A percentile compares a stretch with the other conserved stretches of the same genome.
Conservation (phyloP, 2,113 vertebrate genomes). For the Daboia siamensis region DNA sequence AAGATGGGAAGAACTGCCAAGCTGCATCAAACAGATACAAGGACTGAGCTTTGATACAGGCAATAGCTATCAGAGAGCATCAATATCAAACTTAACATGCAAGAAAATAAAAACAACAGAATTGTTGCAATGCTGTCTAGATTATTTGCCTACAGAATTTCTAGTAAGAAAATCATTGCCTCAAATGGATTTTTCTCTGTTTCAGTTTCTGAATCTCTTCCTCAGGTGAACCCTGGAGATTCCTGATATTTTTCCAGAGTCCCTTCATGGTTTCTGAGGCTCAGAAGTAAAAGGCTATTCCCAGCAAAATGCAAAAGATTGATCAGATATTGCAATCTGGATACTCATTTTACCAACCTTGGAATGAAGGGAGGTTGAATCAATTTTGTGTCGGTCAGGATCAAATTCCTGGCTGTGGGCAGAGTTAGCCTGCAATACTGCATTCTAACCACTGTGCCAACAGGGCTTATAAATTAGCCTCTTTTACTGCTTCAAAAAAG, state of each 20-base stretch:
- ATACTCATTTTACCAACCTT: background rate
- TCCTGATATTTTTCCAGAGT: background rate
- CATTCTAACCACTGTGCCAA: background rate
- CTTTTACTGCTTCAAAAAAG: background rate
- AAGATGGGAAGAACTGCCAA: background rate
- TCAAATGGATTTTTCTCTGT: background rate
- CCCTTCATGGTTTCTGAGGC: background rate
- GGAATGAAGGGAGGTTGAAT: background rate
- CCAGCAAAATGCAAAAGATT: background rate
- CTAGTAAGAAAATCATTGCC: background rate
- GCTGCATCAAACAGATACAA: background rate
- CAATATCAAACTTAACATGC: background rate
- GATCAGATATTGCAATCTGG: background rate
- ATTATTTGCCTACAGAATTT: background rate
- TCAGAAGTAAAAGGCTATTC: background rate
- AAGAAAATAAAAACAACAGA: background rate
- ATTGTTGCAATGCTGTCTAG: background rate
- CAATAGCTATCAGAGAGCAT: background rate
- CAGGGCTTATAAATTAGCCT: background rate
- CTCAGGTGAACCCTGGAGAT: background rate
- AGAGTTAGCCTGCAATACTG: background rate
- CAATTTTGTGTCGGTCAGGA: background rate
- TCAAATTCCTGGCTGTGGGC: background rate
- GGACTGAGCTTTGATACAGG: background rate
- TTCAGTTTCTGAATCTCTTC: background rate